Percentiles rank a stretch among this genome's conserved stretches.
Conservation (phyloP, 2,888 invertebrate genomes). For the Tipula lateralis region DNA sequence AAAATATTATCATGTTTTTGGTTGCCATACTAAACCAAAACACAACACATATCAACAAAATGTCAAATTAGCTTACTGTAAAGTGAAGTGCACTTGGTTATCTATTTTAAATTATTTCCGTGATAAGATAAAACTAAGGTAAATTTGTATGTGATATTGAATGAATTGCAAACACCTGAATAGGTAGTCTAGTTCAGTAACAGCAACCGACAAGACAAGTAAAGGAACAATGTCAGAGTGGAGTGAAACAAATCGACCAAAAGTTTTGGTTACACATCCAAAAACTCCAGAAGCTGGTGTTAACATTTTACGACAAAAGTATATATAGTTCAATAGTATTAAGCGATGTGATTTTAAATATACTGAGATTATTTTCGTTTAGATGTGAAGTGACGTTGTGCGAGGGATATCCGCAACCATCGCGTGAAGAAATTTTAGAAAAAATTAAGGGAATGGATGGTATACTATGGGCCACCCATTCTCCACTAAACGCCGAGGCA, state of each 20-base stretch:
- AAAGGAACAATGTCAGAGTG: not conserved
- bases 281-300: slow-evolving; percentile 63
- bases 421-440: slow-evolving; percentile 42
- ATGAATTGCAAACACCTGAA: not conserved
- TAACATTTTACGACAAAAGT: slow-evolving; percentile 56
- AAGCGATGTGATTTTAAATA: too few species aligned
- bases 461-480: slow-evolving; percentile 44
- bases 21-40: not conserved
- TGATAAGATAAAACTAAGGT: not conserved
- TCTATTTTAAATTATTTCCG: not conserved
- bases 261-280: slow-evolving; percentile 67
- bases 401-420: slow-evolving; percentile 40
- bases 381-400: slow-evolving; percentile 42
- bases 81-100: not conserved
- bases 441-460: slow-evolving; percentile 45
- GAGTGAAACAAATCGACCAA: slow-evolving; percentile 39
- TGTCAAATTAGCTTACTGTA: not conserved
- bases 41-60: not conserved
- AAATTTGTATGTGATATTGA: not conserved
- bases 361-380: not conserved
- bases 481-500: slow-evolving; percentile 42
- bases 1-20: not conserved
- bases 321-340: not conserved
- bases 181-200: not conserved
- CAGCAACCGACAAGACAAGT: not conserved